phyloP scores from a whole-genome alignment of 1,140 invertebrate species.

The Calephelis virginiensis region DNA sequence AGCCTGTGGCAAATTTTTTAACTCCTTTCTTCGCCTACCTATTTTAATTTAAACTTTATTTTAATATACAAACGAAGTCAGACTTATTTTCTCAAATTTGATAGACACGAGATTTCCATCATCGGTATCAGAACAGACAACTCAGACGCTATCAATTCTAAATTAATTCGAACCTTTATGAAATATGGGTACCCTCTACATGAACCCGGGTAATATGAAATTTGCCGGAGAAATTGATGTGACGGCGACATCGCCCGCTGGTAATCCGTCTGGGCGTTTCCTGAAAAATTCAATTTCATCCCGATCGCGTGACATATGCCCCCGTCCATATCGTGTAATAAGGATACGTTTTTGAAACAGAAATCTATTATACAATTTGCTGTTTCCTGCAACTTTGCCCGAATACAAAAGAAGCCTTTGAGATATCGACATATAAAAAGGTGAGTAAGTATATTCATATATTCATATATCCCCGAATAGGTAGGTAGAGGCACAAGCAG shows the following conservation, averaged over 20 bases:
- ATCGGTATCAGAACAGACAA: not conserved
- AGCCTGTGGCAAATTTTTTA: no score
- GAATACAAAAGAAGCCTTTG: not conserved
- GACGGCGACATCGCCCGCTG: conserved; percentile 35
- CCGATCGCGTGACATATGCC: conserved; percentile 27
- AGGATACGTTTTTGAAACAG: not conserved
- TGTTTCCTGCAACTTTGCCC: not conserved
- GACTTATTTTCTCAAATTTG: no score
- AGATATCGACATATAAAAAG: no score
- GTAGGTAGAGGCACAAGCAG: no score
- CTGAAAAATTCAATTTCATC: conserved; percentile 42
- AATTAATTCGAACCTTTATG: not conserved
- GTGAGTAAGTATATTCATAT: no score
- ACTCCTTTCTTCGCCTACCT: no score
- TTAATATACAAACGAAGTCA: no score
- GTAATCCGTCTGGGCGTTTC: conserved; percentile 34
- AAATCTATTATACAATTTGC: not conserved
- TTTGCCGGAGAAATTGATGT: conserved; percentile 40
- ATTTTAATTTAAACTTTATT: no score
- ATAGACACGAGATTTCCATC: not conserved
- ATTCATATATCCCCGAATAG: no score
- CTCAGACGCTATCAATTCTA: not conserved
- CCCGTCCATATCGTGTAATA: conserved; percentile 4
- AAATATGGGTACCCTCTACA: not conserved
- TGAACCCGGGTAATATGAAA: conserved; percentile 37